Evolutionary conservation across 2,888 invertebrate species (phyloP).

Genomic region (Molorchus minor): DNA sequence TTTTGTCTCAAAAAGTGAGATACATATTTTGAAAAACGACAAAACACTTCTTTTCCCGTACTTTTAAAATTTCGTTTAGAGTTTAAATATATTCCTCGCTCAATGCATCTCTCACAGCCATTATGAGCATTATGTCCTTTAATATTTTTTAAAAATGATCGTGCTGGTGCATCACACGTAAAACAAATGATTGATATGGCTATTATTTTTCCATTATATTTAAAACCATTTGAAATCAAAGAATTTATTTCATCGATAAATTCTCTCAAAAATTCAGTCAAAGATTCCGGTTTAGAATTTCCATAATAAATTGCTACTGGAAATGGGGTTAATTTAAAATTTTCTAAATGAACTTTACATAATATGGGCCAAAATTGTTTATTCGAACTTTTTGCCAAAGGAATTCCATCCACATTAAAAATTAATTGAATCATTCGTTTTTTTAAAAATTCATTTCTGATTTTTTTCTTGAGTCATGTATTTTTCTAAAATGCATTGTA

Average conservation of each 20-base stretch:
- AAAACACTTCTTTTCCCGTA: too few relatives aligned
- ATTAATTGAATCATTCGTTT: neutral
- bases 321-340: neutral
- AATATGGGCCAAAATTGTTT: neutral
- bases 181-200: constrained; percentile 8
- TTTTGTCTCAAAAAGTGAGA: too few relatives aligned
- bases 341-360: neutral
- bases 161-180: constrained; percentile 25
- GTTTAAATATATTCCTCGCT: constrained; percentile 20
- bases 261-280: neutral
- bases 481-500: neutral
- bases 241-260: neutral
- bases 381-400: neutral
- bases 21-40: too few relatives aligned
- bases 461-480: neutral
- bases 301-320: neutral
- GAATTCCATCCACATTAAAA: neutral
- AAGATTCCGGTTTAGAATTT: neutral
- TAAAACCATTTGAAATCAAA: too few relatives aligned
- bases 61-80: too few relatives aligned
- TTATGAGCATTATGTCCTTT: constrained; percentile 15
- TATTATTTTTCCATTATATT: too few relatives aligned
- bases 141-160: constrained; percentile 14
- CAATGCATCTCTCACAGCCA: constrained; percentile 24
- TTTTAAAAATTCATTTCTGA: neutral